Percentiles rank a stretch among this genome's conserved stretches.
Evolutionary conservation across 2,113 vertebrate genomes (phyloP).

Genomic region (Cyrtonyx montezumae): DNA sequence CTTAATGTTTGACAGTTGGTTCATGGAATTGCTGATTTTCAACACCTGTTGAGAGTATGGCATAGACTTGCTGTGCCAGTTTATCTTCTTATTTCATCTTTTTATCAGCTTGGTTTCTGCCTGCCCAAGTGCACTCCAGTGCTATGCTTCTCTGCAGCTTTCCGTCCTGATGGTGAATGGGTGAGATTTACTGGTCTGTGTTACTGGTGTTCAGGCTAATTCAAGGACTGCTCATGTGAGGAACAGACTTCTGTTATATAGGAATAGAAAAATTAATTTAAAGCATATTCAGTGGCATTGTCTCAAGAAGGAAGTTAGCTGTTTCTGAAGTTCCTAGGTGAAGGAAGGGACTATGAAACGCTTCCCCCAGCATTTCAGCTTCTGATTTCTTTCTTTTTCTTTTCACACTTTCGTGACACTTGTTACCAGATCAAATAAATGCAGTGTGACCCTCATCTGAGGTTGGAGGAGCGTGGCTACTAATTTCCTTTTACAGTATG

Average conservation of each 20-base stretch:
- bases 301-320: neutral
- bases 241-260: neutral
- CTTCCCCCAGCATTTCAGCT: neutral
- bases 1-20: neutral
- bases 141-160: neutral
- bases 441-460: neutral
- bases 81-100: neutral
- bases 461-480: neutral
- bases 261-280: neutral
- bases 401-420: neutral
- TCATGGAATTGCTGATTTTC: neutral
- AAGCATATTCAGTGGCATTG: neutral
- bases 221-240: neutral
- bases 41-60: neutral
- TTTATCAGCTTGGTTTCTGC: neutral
- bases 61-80: neutral
- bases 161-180: neutral
- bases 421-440: neutral
- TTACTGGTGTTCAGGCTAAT: neutral
- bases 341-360: neutral
- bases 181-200: neutral
- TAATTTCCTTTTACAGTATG: neutral
- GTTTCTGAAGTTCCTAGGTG: neutral
- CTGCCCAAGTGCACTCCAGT: neutral
- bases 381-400: neutral